These are phyloP conservation scores for Maniola jurtina DNA, from an alignment of 1,140 invertebrate species.

Conservation along the genomic window DNA sequence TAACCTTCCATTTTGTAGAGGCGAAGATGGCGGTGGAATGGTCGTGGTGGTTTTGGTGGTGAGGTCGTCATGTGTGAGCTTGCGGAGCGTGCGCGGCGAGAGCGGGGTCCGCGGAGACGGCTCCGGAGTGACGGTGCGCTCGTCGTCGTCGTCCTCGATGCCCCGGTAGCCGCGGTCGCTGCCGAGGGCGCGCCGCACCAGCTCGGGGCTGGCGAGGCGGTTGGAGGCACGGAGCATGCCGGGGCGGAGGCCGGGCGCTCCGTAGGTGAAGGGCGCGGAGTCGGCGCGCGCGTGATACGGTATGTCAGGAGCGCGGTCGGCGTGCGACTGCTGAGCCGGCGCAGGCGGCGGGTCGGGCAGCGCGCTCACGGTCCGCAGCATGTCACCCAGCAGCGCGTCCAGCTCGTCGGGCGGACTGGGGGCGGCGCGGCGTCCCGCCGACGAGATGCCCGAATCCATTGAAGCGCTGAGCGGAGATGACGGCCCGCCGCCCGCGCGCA, in stretches of 20 bases:
- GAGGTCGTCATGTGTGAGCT: conserved; percentile 67
- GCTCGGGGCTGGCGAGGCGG: conserved; percentile 85
- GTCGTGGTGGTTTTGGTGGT: conserved; percentile 55
- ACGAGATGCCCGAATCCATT: conserved; percentile 91
- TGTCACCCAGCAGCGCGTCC: conserved; percentile 84
- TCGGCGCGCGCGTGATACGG: conserved; percentile 91
- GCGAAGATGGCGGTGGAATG: conserved; percentile 39
- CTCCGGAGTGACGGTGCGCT: conserved; percentile 57
- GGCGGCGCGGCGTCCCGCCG: conserved; percentile 80
- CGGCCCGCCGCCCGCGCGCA: conserved; percentile 78
- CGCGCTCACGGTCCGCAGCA: conserved; percentile 90
- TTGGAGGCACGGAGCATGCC: conserved; percentile 80
- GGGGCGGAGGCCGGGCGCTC: conserved; percentile 79
- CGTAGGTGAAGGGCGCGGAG: conserved; percentile 90
- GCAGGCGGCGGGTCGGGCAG: conserved; percentile 85
- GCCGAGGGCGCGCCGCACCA: conserved; percentile 84
- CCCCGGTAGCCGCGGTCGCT: conserved; percentile 50
- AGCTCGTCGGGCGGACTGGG: conserved; percentile 73
- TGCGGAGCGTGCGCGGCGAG: conserved; percentile 60
- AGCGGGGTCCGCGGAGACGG: conserved; percentile 51
- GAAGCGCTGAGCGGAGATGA: conserved; percentile 87
- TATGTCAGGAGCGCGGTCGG: conserved; percentile 77
- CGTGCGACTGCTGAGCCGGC: conserved; percentile 53
- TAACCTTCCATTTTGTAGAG: conserved; percentile 63
- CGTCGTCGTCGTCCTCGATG: conserved; percentile 79